A percentile compares a stretch with the other conserved stretches of the same genome.
phyloP scores from a whole-genome alignment of 2,888 invertebrate species.

The Hypercompe scribonia region DNA sequence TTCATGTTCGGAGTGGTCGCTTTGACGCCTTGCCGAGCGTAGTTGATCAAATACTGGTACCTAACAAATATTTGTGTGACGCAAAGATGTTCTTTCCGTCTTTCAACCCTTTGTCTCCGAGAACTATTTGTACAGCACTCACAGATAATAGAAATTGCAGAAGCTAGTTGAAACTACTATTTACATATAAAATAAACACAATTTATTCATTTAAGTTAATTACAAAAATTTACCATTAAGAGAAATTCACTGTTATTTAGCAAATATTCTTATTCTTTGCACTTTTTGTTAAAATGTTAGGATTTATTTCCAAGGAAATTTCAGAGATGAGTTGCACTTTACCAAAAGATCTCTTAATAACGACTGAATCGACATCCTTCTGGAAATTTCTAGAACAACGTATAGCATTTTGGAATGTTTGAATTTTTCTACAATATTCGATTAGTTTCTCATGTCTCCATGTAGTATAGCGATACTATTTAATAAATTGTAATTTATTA shows the following conservation, averaged over 20 bases:
- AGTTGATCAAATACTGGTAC: conserved; percentile 1
- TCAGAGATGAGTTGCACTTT: neutral
- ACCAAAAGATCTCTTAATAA: neutral
- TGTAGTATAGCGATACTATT: neutral
- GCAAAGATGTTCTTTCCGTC: neutral
- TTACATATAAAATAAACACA: neutral
- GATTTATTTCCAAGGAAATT: neutral
- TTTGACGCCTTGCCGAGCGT: neutral
- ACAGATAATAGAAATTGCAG: neutral
- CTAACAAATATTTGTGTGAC: neutral
- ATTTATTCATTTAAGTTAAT: neutral
- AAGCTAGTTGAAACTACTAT: neutral
- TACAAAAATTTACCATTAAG: neutral
- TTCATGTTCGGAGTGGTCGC: neutral
- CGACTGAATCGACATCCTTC: neutral
- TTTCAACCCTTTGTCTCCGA: neutral
- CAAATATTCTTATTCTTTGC: neutral
- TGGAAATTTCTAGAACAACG: neutral
- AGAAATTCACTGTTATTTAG: neutral
- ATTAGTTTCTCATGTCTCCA: neutral
- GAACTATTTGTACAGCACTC: neutral
- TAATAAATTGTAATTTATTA: neutral
- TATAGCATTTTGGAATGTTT: neutral
- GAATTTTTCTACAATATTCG: neutral
- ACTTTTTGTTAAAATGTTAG: neutral